Evolutionary conservation across 2,113 vertebrate species (phyloP), one percentile per base, ranked within the genome.

Genomic region (Bufo gargarizans): DNA sequence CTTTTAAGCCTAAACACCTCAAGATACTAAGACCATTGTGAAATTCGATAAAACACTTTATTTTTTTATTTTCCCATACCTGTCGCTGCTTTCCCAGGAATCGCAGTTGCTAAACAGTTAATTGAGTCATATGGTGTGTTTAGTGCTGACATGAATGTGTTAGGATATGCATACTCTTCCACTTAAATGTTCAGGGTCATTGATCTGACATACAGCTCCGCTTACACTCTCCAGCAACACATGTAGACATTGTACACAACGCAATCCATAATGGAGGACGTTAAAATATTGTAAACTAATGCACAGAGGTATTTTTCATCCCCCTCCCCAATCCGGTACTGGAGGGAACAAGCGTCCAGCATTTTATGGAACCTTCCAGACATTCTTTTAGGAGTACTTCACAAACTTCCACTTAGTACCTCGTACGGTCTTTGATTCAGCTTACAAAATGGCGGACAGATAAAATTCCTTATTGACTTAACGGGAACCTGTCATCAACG

Each of bases 221-320:
- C 0, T 61, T 17, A 3, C n/a, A 0, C 3, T 80, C 33, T 12
- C 1, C 81, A 0, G 0, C 55, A 3, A 47, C 12, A 4, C 14
- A 0, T 20, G 6, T 85, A 50, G 43, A 8, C 9, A 3, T 19
- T 82, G 56, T 59, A 49, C 67, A 81, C 79, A 76, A 43, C 16
- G 33, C 55, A 22, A 19, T 82, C 17, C 13, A 59, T 49, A 82
- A 82, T 82, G 61, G 2, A 0, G 67, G 69, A 85, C 86, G 19
- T 63, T 85, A 84, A 0, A 0, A 58, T 7, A 43, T 67, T 86
- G 84, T 89, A 89, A 50, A 78, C 0, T 0, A 4, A 22, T 22
- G 72, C 72, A 63, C 3, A 63, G 33, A 47, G 58, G 33, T 61
- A 47, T 82, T 65, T 65, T 33, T 16, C 79, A 17, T n/a, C 49